Conservation (phyloP, 2,113 vertebrate species). For the Corvus moneduloides region DNA sequence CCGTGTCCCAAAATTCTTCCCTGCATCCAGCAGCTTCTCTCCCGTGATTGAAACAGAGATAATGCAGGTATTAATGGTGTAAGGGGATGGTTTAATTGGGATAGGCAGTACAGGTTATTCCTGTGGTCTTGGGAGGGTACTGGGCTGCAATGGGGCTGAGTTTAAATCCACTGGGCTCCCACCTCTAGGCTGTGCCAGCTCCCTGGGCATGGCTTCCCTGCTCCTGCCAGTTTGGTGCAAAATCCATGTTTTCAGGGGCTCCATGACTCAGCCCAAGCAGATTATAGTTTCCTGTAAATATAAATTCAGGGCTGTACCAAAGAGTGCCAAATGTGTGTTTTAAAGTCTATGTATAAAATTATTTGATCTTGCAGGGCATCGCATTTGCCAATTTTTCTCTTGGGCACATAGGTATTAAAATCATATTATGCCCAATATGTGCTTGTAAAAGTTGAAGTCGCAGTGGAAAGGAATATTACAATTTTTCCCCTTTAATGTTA, state of each 20-base stretch:
- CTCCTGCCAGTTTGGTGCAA: background rate
- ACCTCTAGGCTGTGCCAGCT: background rate
- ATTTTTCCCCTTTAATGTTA: conserved; percentile 30
- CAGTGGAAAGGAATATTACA: background rate
- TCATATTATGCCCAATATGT: background rate
- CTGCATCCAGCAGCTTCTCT: background rate
- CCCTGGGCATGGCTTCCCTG: background rate
- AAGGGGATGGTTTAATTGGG: background rate
- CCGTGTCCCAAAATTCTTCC: background rate
- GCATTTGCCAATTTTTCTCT: conserved; percentile 39
- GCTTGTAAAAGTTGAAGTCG: conserved; percentile 1
- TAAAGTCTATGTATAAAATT: conserved; percentile 22
- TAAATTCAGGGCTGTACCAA: background rate
- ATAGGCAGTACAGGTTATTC: background rate
- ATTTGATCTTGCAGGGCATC: background rate
- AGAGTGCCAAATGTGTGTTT: conserved; percentile 28
- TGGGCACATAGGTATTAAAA: conserved; percentile 22
- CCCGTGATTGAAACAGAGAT: background rate
- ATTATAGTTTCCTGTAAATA: conserved; percentile 29
- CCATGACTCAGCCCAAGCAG: background rate
- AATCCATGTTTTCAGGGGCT: background rate
- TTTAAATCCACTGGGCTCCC: background rate
- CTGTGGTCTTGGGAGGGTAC: rapidly evolving
- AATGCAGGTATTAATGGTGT: background rate
- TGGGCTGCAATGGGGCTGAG: background rate